These are phyloP conservation scores for Euspilapteryx auroguttella DNA, from an alignment of 2,888 invertebrate species.

Conservation along the genomic window DNA sequence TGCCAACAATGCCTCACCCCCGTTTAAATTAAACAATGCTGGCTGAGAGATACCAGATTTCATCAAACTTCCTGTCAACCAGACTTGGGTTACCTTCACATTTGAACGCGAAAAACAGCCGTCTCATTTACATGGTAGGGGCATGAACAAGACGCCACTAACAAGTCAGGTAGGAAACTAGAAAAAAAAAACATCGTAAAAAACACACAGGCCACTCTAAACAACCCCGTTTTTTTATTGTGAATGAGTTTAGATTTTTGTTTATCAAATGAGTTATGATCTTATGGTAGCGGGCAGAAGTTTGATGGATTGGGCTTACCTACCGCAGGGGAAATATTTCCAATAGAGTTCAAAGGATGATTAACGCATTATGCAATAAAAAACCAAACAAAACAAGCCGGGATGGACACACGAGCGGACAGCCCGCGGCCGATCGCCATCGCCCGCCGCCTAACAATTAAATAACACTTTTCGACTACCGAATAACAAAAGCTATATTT, in stretches of 20 bases:
- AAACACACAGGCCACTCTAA: conserved; percentile 43
- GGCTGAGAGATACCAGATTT: conserved; percentile 56
- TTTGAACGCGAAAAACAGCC: not conserved
- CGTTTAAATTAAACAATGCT: conserved; percentile 37
- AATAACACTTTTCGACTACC: conserved; percentile 54
- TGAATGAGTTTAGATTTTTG: conserved; percentile 21
- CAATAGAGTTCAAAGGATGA: no score
- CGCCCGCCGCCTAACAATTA: conserved; percentile 33
- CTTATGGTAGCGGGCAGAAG: conserved; percentile 33
- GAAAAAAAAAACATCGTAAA: conserved; percentile 34
- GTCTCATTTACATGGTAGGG: no score
- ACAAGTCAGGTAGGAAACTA: not conserved
- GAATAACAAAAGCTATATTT: conserved; percentile 30
- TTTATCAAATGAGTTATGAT: conserved; percentile 45
- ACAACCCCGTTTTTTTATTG: conserved; percentile 47
- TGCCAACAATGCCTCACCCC: conserved; percentile 34
- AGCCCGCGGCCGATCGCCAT: conserved; percentile 32
- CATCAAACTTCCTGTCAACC: conserved; percentile 44
- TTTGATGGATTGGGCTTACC: conserved; percentile 35
- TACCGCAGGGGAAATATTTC: no score
- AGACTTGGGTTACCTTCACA: not conserved
- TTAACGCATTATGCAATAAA: no score
- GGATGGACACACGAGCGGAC: conserved; percentile 15
- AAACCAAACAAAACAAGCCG: no score
- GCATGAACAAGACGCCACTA: no score